These are phyloP conservation scores for Trialeurodes vaporariorum DNA, from an alignment of 1,140 invertebrate species.

Conservation along the genomic window DNA sequence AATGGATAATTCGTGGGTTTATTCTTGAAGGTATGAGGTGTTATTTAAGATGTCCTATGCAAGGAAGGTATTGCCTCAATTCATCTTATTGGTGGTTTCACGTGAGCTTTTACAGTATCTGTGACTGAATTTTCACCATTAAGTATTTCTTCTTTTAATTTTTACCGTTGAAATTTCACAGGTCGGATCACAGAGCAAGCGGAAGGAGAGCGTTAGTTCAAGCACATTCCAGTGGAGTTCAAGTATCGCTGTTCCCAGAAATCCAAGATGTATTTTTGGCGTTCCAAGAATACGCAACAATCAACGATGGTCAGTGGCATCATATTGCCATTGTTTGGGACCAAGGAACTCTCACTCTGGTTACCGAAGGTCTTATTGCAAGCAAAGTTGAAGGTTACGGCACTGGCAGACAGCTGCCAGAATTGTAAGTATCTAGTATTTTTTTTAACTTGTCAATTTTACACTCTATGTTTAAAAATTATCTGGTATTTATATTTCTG, in stretches of 20 bases:
- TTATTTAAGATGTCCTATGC: too few species aligned
- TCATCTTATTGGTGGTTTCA: too few species aligned
- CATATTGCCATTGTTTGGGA: slow-evolving; percentile 90
- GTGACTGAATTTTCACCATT: too few species aligned
- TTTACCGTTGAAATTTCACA: slow-evolving; percentile 31
- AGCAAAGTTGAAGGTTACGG: slow-evolving; percentile 79
- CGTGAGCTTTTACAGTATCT: too few species aligned
- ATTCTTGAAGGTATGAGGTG: too few species aligned
- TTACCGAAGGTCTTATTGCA: slow-evolving; percentile 86
- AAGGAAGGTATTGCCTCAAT: too few species aligned
- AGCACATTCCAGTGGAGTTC: slow-evolving; percentile 79
- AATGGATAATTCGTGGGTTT: too few species aligned
- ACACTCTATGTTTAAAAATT: too few species aligned
- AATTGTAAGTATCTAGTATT: slow-evolving; percentile 50
- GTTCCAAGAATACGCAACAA: slow-evolving; percentile 80
- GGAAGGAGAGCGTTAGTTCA: slow-evolving; percentile 71
- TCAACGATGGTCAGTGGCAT: slow-evolving; percentile 95
- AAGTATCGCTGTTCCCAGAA: slow-evolving; percentile 77
- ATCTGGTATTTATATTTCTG: too few species aligned
- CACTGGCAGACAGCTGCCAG: slow-evolving; percentile 58
- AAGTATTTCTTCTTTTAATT: slow-evolving; percentile 7
- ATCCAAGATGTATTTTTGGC: slow-evolving; percentile 80
- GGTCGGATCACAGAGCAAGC: slow-evolving; percentile 62
- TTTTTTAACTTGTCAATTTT: slow-evolving; percentile 10
- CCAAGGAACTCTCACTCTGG: slow-evolving; percentile 69